Base-by-base conservation (phyloP, 1,140 invertebrate species). In the Probaryconus sp. region DNA sequence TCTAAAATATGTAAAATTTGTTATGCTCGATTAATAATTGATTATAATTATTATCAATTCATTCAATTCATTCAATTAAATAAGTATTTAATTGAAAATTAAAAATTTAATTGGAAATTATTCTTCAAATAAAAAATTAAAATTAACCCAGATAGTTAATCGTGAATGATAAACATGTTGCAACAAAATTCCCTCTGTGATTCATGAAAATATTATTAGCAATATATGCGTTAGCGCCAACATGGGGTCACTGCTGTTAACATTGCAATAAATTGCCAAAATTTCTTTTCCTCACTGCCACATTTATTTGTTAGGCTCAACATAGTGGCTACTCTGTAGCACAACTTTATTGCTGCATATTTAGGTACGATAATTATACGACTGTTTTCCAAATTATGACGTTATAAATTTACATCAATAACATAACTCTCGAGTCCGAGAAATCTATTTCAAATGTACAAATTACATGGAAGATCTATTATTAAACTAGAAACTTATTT, bases 101-200 rank as follows among this genome's bases (percentile, higher is more conserved):
- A n/a, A 28, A 48, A 35, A 43, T 31, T 0, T 10, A 26, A 45
- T 24, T 33, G 1, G 30, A 33, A 35, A 24, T 45, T 35, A 24
- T 28, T 1, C 28, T 18, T 21, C 1, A 4, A 13, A 45, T 7
- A 47, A 30, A 9, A 17, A 2, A 17, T 16, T 3, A 17, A 30
- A 31, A 37, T 37, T 65, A 63, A 65, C 61, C 61, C 40, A 65
- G 9, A 53, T 53, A 45, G 60, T 51, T 38, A 48, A 30, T 33
- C 14, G 9, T 6, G 24, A 63, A 51, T 63, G 47, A 51, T 51
- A 51, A 53, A 65, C 48, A 65, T 26, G 26, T 47, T 45, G 13
- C 21, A 37, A 30, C 45, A 45, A 43, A 43, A 37, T 63, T 42
- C 26, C 11, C n/a, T 45, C 53, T 40, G 53, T 53, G 60, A 64